Conservation (phyloP, 1,140 invertebrate species). For the Tigriopus japonicus region DNA sequence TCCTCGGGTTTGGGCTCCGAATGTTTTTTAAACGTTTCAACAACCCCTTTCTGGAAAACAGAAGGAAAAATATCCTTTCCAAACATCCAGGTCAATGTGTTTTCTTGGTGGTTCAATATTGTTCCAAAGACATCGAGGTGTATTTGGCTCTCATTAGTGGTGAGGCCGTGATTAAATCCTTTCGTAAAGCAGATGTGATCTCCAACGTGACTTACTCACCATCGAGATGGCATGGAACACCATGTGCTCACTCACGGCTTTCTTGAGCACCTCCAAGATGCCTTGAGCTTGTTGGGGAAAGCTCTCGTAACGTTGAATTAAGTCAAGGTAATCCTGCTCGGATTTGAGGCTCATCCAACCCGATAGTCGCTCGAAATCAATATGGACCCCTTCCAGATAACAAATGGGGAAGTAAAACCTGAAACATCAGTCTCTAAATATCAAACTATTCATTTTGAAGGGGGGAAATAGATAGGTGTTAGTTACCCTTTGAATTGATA, state of each 20-base stretch:
- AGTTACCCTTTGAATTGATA: slow-evolving; percentile 12
- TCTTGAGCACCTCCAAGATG: slow-evolving; percentile 19
- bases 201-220: slow-evolving; percentile 12
- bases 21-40: no score
- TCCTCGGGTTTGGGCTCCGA: background rate
- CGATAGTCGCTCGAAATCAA: slow-evolving; percentile 19
- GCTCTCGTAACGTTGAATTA: slow-evolving; percentile 14
- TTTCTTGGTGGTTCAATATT: no score
- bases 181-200: no score
- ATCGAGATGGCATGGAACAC: slow-evolving; percentile 20
- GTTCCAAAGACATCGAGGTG: no score
- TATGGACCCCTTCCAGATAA: slow-evolving; percentile 20
- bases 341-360: slow-evolving; percentile 18
- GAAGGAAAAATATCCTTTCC: no score
- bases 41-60: no score
- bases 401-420: slow-evolving; percentile 18
- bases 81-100: no score
- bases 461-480: no score
- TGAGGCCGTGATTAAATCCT: no score
- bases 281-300: slow-evolving; percentile 18
- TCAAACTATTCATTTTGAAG: no score
- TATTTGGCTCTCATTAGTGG: no score
- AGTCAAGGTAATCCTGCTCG: slow-evolving; percentile 16
- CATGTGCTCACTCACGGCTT: slow-evolving; percentile 18
- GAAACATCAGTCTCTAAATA: no score